Percentiles rank a stretch among this genome's conserved stretches.
Conservation (phyloP, 2,888 invertebrate genomes). For the Chorisops tibialis region DNA sequence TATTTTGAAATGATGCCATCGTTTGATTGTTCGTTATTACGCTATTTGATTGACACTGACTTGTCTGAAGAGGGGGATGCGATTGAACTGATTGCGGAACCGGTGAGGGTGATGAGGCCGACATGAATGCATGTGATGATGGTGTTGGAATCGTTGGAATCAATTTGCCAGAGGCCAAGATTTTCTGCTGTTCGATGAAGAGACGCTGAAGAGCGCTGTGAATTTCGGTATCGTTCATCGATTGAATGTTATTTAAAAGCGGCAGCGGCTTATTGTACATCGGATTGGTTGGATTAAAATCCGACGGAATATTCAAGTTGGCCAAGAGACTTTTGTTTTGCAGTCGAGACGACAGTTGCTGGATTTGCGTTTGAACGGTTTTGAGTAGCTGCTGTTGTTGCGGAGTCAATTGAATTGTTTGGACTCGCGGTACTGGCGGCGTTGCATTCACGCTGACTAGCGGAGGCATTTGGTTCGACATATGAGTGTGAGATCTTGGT, state of each 20-base stretch:
- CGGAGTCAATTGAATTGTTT: slow-evolving; percentile 69
- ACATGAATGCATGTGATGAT: slow-evolving; percentile 27
- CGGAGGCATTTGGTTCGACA: slow-evolving; percentile 37
- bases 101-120: slow-evolving; percentile 37
- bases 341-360: slow-evolving; percentile 59
- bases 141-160: slow-evolving; percentile 57
- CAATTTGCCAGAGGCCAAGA: slow-evolving; percentile 67
- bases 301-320: slow-evolving; percentile 46
- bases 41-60: not conserved
- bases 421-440: slow-evolving; percentile 58
- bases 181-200: slow-evolving; percentile 67
- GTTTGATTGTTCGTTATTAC: not conserved
- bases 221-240: slow-evolving; percentile 55
- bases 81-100: slow-evolving; percentile 16
- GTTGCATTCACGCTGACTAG: slow-evolving; percentile 37
- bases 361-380: slow-evolving; percentile 67
- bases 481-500: slow-evolving; percentile 31
- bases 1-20: slow-evolving; percentile 1
- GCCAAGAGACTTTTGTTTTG: slow-evolving; percentile 49
- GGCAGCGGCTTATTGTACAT: slow-evolving; percentile 49
- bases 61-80: not conserved
- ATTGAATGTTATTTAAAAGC: slow-evolving; percentile 46
- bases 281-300: slow-evolving; percentile 48
- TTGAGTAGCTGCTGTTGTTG: slow-evolving; percentile 68
- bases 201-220: slow-evolving; percentile 59